phyloP scores from a whole-genome alignment of 2,797 vertebrate genomes.

The Momotus momota region DNA sequence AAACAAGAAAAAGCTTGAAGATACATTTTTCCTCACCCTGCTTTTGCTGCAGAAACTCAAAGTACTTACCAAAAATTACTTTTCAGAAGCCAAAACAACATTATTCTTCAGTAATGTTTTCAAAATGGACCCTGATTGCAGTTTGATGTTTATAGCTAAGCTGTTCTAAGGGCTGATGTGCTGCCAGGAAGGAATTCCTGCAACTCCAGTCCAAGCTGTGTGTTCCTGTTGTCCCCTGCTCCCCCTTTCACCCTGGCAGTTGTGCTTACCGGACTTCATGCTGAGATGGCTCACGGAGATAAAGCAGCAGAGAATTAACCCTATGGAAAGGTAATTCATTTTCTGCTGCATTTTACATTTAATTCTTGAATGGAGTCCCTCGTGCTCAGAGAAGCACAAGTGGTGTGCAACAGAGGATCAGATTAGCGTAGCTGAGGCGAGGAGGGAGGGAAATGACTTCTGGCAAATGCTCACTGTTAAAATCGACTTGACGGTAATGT shows the following conservation, averaged over 20 bases:
- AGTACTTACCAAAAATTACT: background rate
- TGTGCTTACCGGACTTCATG: background rate
- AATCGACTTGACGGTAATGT: background rate
- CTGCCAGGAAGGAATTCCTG: constrained; percentile 56
- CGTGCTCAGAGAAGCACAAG: background rate
- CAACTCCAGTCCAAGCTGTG: background rate
- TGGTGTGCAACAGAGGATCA: background rate
- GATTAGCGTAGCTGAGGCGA: background rate
- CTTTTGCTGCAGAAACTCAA: background rate
- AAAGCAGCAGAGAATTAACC: background rate
- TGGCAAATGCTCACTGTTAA: background rate
- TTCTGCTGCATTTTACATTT: background rate
- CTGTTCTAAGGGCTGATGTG: constrained; percentile 1
- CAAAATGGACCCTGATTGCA: background rate
- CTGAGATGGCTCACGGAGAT: background rate
- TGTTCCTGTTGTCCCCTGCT: background rate
- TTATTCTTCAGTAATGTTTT: constrained; percentile 24
- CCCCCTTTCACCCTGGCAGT: background rate
- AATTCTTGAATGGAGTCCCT: background rate
- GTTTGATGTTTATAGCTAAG: constrained; percentile 33
- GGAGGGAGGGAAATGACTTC: background rate
- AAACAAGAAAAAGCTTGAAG: background rate
- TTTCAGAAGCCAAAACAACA: background rate
- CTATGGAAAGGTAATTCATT: background rate
- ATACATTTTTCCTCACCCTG: background rate